Conservation (phyloP, 2,797 vertebrate species). For the Arvicola amphibius region DNA sequence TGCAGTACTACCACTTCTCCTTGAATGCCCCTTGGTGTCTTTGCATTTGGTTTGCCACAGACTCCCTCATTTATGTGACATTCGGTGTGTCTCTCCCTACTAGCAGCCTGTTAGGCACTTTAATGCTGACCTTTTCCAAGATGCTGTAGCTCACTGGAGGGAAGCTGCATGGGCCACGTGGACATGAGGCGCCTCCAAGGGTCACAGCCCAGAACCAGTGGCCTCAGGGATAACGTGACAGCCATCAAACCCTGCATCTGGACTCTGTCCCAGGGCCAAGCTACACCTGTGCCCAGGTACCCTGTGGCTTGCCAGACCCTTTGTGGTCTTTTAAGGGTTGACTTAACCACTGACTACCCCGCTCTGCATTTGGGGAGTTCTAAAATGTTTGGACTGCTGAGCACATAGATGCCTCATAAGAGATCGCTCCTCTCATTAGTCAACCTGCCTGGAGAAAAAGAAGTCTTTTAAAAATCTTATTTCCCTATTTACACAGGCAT, state of each 20-base stretch:
- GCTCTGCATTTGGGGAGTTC: background rate
- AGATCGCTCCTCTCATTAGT: conserved; percentile 47
- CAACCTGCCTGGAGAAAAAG: conserved; percentile 41
- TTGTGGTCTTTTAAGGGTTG: background rate
- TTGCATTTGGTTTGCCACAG: conserved; percentile 3
- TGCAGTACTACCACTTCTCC: background rate
- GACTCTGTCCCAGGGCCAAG: background rate
- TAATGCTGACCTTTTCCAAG: background rate
- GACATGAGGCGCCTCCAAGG: background rate
- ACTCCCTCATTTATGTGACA: conserved; percentile 36
- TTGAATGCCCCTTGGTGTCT: background rate
- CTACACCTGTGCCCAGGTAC: background rate
- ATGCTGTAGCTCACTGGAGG: background rate
- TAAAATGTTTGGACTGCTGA: background rate
- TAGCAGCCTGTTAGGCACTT: background rate
- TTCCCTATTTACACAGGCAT: conserved; percentile 51
- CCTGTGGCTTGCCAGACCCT: background rate
- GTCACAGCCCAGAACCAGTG: background rate
- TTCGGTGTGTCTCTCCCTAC: background rate
- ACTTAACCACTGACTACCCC: background rate
- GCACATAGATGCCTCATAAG: background rate
- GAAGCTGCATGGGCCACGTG: background rate
- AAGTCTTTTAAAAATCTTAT: conserved; percentile 51
- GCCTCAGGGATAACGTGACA: background rate
- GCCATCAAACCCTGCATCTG: background rate